These are phyloP conservation scores for Plebejus anna DNA, from an alignment of 2,888 invertebrate genomes.

Conservation along the genomic window DNA sequence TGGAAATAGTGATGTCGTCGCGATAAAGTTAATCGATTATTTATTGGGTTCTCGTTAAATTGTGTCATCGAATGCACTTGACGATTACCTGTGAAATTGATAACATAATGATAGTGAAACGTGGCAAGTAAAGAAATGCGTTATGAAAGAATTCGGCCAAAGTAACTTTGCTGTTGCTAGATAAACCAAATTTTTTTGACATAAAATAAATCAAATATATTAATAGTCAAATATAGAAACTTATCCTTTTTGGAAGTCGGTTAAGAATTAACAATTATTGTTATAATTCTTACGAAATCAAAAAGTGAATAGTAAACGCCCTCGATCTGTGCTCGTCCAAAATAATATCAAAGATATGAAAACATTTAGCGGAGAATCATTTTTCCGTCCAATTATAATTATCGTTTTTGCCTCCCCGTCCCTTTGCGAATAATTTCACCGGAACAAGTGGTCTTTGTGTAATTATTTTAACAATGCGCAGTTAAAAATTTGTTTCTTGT, in stretches of 20 bases:
- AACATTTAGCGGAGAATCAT: conserved; percentile 25
- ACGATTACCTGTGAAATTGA: conserved; percentile 1
- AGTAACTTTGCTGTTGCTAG: too few species aligned
- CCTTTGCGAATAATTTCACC: conserved; percentile 28
- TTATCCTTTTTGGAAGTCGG: too few species aligned
- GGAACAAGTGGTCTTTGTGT: conserved; percentile 27
- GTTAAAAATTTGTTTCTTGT: conserved; percentile 33
- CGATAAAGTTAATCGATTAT: conserved; percentile 28
- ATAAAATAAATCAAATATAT: too few species aligned
- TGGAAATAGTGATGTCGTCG: conserved; percentile 36
- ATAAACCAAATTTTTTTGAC: too few species aligned
- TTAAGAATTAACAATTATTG: background rate
- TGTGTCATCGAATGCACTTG: conserved; percentile 1
- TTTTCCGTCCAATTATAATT: conserved; percentile 12
- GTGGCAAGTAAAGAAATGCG: background rate
- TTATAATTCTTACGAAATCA: background rate
- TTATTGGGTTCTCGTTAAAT: conserved; percentile 7
- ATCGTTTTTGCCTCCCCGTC: conserved; percentile 23
- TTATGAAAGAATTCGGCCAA: background rate
- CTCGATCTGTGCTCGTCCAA: background rate
- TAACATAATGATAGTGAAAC: background rate
- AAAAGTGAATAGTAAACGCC: background rate
- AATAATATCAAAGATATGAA: conserved; percentile 10
- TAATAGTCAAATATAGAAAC: too few species aligned
- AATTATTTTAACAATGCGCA: conserved; percentile 31